Conservation (phyloP, 1,140 invertebrate species). For the Drosophila athabasca region DNA sequence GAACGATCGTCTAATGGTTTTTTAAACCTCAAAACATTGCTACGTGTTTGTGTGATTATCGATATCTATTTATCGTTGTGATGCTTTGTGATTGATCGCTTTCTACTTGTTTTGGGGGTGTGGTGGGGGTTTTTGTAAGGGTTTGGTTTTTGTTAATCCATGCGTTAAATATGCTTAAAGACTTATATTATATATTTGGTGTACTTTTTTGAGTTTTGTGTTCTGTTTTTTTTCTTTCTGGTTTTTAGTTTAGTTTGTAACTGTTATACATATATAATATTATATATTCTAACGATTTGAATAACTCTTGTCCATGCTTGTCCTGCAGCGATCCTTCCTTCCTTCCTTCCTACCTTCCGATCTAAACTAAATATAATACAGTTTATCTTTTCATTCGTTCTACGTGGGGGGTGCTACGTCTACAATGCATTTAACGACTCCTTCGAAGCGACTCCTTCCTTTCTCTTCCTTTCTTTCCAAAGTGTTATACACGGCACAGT, state of each 20-base stretch:
- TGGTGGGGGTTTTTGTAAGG: conserved; percentile 11
- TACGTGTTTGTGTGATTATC: conserved; percentile 31
- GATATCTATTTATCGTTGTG: conserved; percentile 35
- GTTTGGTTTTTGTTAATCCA: conserved; percentile 27
- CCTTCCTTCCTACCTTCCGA: no score
- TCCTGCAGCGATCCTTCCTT: conserved; percentile 13
- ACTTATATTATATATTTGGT: conserved; percentile 55
- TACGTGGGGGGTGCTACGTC: conserved; percentile 33
- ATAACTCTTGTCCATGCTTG: neutral
- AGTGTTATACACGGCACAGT: conserved; percentile 83
- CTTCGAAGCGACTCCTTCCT: conserved; percentile 26
- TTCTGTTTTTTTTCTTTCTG: conserved; percentile 30
- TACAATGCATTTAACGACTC: conserved; percentile 29
- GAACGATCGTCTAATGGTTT: conserved; percentile 21
- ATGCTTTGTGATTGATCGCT: conserved; percentile 46
- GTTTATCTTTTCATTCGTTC: conserved; percentile 51
- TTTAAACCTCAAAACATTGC: conserved; percentile 53
- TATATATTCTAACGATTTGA: conserved; percentile 16
- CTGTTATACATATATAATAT: conserved; percentile 23
- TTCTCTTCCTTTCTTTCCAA: conserved; percentile 43
- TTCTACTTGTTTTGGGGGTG: conserved; percentile 29
- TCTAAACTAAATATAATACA: conserved; percentile 77
- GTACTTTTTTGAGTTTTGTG: conserved; percentile 54
- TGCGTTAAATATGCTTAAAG: conserved; percentile 53
- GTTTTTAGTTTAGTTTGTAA: conserved; percentile 48